Percentiles rank a stretch among this genome's conserved stretches.
phyloP scores from a whole-genome alignment of 2,888 invertebrate species.

The Pterostichus madidus region DNA sequence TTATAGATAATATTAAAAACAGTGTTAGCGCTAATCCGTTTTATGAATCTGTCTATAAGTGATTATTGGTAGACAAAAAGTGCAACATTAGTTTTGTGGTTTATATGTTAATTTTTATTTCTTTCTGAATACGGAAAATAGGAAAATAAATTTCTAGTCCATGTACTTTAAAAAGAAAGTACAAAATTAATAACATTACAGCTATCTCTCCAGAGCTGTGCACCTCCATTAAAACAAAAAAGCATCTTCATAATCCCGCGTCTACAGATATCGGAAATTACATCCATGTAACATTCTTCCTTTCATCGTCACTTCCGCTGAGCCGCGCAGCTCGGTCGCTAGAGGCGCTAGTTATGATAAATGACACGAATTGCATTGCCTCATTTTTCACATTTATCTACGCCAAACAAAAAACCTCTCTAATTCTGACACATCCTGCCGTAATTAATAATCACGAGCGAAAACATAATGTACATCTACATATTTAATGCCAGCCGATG shows the following conservation, averaged over 20 bases:
- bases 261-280: slow-evolving; percentile 36
- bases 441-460: slow-evolving; percentile 30
- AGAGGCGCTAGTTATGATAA: slow-evolving; percentile 21
- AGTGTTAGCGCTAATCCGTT: too few species aligned
- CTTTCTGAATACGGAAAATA: not conserved
- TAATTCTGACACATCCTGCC: slow-evolving; percentile 12
- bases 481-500: not conserved
- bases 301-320: not conserved
- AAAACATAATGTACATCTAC: slow-evolving; percentile 17
- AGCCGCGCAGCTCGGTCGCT: too few species aligned
- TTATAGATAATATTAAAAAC: too few species aligned
- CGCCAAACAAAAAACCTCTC: slow-evolving; percentile 33
- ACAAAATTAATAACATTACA: slow-evolving; percentile 4
- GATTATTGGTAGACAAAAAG: too few species aligned
- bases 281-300: slow-evolving; percentile 27
- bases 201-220: not conserved
- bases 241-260: not conserved
- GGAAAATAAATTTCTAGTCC: not conserved
- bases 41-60: too few species aligned
- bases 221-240: slow-evolving; percentile 13
- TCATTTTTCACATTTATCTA: slow-evolving; percentile 42
- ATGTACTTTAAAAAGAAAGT: not conserved
- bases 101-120: too few species aligned
- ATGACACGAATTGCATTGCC: slow-evolving; percentile 29
- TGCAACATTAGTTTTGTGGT: too few species aligned